phyloP scores from a whole-genome alignment of 64 coral and sea anemone genomes.

The Trachythela sp. region DNA sequence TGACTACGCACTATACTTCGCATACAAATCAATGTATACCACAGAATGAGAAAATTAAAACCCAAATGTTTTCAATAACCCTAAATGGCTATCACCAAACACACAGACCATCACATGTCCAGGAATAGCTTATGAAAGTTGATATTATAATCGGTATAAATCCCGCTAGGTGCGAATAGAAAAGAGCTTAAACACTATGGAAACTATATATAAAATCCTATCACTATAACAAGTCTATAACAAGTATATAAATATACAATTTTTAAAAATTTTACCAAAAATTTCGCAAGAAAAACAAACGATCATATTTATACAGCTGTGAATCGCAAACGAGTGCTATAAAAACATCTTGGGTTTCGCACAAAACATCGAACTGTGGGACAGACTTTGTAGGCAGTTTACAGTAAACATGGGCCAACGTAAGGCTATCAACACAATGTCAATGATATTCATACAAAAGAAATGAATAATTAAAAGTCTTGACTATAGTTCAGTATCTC shows the following conservation, averaged over 20 bases:
- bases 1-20: not conserved
- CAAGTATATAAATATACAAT: not conserved
- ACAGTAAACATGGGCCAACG: not conserved
- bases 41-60: not conserved
- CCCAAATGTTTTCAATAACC: not conserved
- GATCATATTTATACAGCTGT: not conserved
- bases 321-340: not conserved
- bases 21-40: not conserved
- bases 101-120: not conserved
- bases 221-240: not conserved
- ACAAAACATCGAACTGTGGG: not conserved
- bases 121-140: not conserved
- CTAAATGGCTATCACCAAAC: not conserved
- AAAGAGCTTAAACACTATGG: not conserved
- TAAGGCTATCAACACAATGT: not conserved
- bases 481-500: too few species aligned
- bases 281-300: not conserved
- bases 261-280: not conserved
- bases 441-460: not conserved
- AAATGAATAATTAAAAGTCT: too few species aligned
- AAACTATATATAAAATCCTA: not conserved
- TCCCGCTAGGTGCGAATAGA: not conserved
- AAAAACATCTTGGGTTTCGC: not conserved
- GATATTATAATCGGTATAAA: not conserved
- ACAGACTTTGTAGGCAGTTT: not conserved